Conservation (phyloP, 2,113 vertebrate genomes). For the Propithecus coquereli region DNA sequence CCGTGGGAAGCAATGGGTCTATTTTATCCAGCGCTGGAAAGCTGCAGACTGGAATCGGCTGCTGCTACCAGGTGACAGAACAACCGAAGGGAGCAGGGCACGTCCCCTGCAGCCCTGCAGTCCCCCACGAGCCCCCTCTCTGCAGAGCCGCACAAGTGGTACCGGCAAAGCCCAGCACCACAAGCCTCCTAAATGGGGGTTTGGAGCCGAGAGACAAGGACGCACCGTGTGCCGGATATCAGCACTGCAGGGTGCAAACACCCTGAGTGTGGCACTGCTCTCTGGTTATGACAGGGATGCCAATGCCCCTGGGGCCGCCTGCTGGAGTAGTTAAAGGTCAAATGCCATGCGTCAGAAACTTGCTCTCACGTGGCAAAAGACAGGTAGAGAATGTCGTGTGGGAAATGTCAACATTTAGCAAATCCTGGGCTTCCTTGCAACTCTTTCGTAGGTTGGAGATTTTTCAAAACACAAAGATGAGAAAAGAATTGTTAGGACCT, state of each 20-base stretch:
- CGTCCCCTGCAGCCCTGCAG: too few species aligned
- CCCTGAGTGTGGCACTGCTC: neutral
- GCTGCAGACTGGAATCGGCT: neutral
- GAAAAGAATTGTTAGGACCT: neutral
- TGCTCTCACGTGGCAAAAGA: too few species aligned
- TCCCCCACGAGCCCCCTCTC: neutral
- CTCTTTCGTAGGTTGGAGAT: neutral
- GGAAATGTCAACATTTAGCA: rapidly evolving
- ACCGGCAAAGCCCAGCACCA: neutral
- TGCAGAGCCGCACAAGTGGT: neutral
- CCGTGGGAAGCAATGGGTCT: neutral
- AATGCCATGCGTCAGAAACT: neutral
- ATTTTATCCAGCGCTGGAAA: neutral
- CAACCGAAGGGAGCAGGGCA: neutral
- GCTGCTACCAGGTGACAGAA: neutral
- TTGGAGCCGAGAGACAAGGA: neutral
- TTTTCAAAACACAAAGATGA: neutral
- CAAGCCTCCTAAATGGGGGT: neutral
- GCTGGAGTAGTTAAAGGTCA: neutral
- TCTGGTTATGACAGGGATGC: neutral
- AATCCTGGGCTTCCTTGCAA: neutral
- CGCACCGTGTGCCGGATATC: neutral
- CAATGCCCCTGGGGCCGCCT: too few species aligned
- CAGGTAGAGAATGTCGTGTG: too few species aligned
- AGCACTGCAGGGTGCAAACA: rapidly evolving